These are phyloP conservation scores for Exocentrus adspersus DNA, from an alignment of 2,888 invertebrate species.

Conservation along the genomic window DNA sequence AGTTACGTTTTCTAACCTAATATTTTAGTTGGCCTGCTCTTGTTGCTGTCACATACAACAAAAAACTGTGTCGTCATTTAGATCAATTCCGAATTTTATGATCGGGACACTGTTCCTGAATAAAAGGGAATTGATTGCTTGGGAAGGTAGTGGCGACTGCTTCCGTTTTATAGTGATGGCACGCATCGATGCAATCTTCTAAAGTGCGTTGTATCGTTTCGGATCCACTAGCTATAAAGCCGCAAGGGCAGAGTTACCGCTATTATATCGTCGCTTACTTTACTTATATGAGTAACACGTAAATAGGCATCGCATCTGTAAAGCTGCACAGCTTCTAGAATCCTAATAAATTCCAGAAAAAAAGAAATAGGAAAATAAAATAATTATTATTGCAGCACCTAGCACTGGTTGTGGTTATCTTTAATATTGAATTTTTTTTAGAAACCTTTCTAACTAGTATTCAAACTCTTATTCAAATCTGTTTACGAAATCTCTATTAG, in stretches of 20 bases:
- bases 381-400: too few species aligned
- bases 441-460: too few species aligned
- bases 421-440: too few species aligned
- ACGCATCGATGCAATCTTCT: constrained; percentile 47
- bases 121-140: constrained; percentile 40
- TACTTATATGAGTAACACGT: constrained; percentile 8
- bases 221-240: constrained; percentile 28
- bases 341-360: too few species aligned
- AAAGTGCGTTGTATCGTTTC: constrained; percentile 48
- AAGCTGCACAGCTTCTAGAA: neutral
- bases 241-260: constrained; percentile 13
- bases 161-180: constrained; percentile 29
- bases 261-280: constrained; percentile 21
- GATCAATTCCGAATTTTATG: constrained; percentile 1
- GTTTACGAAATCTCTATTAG: too few species aligned
- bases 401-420: too few species aligned
- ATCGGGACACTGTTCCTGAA: constrained; percentile 26
- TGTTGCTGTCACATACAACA: too few species aligned
- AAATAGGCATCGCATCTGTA: constrained; percentile 8
- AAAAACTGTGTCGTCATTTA: constrained; percentile 11
- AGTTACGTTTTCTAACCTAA: too few species aligned
- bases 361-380: too few species aligned
- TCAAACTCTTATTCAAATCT: too few species aligned
- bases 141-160: constrained; percentile 30
- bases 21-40: too few species aligned